Evolutionary conservation across 2,113 vertebrate genomes (phyloP).

Genomic region (Microtus richardsoni): DNA sequence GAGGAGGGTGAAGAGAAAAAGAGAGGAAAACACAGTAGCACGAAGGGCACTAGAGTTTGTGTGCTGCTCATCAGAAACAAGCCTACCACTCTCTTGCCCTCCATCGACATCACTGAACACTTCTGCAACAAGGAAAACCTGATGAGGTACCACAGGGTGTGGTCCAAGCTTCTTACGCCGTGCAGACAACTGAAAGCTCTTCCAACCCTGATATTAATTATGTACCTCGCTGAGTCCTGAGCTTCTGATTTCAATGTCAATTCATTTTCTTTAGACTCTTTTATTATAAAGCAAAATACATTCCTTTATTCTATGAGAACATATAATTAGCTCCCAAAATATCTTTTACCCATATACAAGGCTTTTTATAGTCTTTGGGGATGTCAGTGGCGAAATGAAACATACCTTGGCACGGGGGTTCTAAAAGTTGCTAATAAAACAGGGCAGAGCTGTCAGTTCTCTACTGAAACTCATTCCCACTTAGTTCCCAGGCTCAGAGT

Average conservation of each 20-base stretch:
- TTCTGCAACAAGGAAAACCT: neutral
- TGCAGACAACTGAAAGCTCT: neutral
- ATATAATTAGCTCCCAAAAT: conserved; percentile 25
- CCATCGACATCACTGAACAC: neutral
- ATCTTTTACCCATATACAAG: neutral
- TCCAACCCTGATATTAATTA: neutral
- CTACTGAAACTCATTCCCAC: neutral
- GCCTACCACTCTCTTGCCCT: neutral
- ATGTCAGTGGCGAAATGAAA: neutral
- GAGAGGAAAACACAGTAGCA: neutral
- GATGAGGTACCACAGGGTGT: neutral
- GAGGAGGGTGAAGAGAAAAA: neutral
- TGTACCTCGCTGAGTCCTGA: neutral
- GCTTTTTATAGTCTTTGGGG: neutral
- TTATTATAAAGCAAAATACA: neutral
- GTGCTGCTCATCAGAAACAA: neutral
- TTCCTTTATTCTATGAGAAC: neutral
- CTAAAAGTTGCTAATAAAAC: neutral
- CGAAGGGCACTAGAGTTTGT: accelerated
- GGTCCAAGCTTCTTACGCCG: neutral
- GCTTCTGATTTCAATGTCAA: neutral
- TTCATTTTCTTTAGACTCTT: conserved; percentile 17
- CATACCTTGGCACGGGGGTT: accelerated
- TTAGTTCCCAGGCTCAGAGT: neutral
- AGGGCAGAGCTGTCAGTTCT: neutral